Percentiles rank a stretch among this genome's conserved stretches.
Evolutionary conservation across 2,888 invertebrate genomes (phyloP).

Genomic region (Oligia fasciuncula): DNA sequence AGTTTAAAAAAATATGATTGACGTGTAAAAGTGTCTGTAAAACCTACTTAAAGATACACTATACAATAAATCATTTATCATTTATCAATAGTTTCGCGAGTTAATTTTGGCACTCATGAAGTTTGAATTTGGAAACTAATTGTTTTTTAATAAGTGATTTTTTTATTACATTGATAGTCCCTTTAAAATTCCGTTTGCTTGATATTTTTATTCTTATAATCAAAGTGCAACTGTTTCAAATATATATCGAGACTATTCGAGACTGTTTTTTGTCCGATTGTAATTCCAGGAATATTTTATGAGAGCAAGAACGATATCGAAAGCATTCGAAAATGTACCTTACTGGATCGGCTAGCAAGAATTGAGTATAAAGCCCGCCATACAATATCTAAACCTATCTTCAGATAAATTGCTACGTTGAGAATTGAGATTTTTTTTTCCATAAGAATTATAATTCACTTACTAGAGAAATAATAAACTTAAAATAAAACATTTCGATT

Average conservation of each 20-base stretch:
- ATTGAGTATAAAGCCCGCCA: not conserved
- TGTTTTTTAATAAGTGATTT: no score
- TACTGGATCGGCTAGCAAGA: not conserved
- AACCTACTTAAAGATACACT: no score
- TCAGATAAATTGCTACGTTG: not conserved
- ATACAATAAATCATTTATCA: not conserved
- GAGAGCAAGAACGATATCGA: not conserved
- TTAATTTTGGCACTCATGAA: not conserved
- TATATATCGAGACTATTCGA: not conserved
- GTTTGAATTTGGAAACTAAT: not conserved
- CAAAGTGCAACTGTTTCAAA: not conserved
- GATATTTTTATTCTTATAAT: not conserved
- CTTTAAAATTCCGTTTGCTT: not conserved
- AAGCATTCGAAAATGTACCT: not conserved
- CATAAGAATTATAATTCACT: not conserved
- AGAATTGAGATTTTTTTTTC: not conserved
- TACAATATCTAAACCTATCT: constrained; percentile 1
- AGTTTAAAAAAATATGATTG: no score
- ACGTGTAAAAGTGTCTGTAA: no score
- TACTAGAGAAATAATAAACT: not conserved
- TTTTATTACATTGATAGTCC: not conserved
- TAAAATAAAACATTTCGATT: no score
- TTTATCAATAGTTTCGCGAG: no score
- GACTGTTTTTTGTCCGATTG: not conserved
- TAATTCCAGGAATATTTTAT: not conserved